Evolutionary conservation across 2,113 vertebrate genomes (phyloP).

Genomic region (Mobula birostris): DNA sequence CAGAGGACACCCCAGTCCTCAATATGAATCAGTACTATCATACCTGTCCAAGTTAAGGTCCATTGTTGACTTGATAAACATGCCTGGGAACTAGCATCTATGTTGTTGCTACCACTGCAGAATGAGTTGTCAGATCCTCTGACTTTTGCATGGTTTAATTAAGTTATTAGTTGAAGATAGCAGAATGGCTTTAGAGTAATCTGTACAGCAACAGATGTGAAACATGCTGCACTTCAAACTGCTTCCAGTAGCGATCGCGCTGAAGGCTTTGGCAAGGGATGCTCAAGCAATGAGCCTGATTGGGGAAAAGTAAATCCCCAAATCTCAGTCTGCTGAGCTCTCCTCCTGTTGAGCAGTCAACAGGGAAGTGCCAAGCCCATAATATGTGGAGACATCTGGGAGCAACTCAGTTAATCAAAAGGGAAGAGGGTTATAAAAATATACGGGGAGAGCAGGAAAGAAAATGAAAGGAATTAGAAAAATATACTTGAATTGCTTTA

Average conservation of each 20-base stretch:
- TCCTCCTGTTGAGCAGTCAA: not conserved
- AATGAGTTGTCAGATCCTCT: not conserved
- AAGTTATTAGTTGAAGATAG: not conserved
- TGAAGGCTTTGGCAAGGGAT: not conserved
- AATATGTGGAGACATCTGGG: not conserved
- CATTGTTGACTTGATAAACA: not conserved
- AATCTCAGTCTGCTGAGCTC: not conserved
- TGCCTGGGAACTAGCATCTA: not conserved
- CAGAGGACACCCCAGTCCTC: not conserved
- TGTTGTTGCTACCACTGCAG: not conserved
- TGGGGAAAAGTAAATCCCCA: not conserved
- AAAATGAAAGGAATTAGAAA: not conserved
- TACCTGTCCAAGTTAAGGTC: not conserved
- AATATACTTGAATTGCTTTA: not conserved
- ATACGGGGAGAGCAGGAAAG: not conserved
- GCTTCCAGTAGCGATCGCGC: not conserved
- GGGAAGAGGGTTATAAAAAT: slow-evolving; percentile 11
- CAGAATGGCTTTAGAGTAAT: slow-evolving; percentile 16
- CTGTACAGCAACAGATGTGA: slow-evolving; percentile 19
- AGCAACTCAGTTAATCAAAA: slow-evolving; percentile 2
- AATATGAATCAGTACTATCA: not conserved
- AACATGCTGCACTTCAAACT: not conserved
- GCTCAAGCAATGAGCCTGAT: not conserved
- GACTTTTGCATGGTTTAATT: slow-evolving; percentile 11
- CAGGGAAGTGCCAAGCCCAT: not conserved